Base-by-base conservation (phyloP, 2,797 vertebrate genomes). In the Gambusia yucatana region DNA sequence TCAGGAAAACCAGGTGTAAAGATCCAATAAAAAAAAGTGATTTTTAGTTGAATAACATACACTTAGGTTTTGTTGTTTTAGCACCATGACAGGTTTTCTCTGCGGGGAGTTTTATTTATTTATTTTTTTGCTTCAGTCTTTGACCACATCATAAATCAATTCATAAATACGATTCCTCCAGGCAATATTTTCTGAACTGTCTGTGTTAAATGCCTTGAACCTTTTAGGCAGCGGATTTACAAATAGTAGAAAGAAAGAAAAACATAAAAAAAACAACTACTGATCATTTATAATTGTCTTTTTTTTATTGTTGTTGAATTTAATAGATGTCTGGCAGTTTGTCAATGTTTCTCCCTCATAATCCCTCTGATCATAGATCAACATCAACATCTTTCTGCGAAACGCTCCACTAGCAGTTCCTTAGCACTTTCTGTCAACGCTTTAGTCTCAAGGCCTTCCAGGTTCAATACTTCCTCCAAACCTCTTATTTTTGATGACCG, bases 291-390 rank as follows among this genome's bases (percentile, higher is more conserved):
- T 46, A 17, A 65, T 78, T 78, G 74, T 36, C 48, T 41, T 41
- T 78, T 77, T 76, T 47, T 43, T 17, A 14, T 20, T 80, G 71
- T 25, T 44, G 77, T 52, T 52, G 59, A 86, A 77, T 77, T 90
- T 77, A 71, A 78, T 85, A 92, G 92, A 88, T 95, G 94, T 94
- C 92, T 94, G 92, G 93, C 94, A 94, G 91, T 87, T 88, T 69
- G 81, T 76, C 73, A 81, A 76, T 78, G 73, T 4, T 63, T 75
- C 67, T 84, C 78, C 59, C n/a, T 75, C 59, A 73, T 25, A 70
- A 77, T 65, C 72, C 41, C 52, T 61, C 22, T 65, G 39, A 77
- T 44, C 55, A 33, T 46, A 85, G 3, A 70, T 78, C 44, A 76
- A n/a, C 36, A 70, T 78, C 44, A 76, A n/a, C 36, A 77, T 6